These are phyloP conservation scores for Oreortyx pictus DNA, from an alignment of 2,797 vertebrate species.

Conservation along the genomic window DNA sequence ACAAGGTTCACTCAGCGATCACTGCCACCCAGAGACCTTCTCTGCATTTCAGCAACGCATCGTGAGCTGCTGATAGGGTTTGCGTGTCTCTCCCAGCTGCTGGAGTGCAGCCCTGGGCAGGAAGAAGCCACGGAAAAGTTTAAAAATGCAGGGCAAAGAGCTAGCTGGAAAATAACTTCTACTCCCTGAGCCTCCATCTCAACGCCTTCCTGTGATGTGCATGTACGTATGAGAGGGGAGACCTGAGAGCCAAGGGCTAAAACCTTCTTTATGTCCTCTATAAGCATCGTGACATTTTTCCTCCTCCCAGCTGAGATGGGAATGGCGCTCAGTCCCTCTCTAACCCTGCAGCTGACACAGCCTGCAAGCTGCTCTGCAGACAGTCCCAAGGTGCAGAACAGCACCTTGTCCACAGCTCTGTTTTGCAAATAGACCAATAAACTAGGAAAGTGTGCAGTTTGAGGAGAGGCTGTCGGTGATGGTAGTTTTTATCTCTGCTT, in stretches of 20 bases:
- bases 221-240: background rate
- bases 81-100: background rate
- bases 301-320: background rate
- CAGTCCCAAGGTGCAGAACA: background rate
- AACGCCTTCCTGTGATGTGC: background rate
- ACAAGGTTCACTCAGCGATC: background rate
- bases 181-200: background rate
- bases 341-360: background rate
- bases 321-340: background rate
- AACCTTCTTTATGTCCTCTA: background rate
- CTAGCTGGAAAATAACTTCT: background rate
- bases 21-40: background rate
- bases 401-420: background rate
- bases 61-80: background rate
- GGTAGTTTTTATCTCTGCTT: background rate
- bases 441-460: background rate
- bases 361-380: background rate
- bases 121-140: background rate
- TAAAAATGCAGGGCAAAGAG: background rate
- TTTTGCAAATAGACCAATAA: slow-evolving; percentile 59
- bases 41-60: background rate
- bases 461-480: slow-evolving; percentile 17
- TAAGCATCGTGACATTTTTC: accelerated
- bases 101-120: background rate
- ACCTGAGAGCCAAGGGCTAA: background rate